Conservation (phyloP, 2,797 vertebrate genomes). For the Labroides dimidiatus region DNA sequence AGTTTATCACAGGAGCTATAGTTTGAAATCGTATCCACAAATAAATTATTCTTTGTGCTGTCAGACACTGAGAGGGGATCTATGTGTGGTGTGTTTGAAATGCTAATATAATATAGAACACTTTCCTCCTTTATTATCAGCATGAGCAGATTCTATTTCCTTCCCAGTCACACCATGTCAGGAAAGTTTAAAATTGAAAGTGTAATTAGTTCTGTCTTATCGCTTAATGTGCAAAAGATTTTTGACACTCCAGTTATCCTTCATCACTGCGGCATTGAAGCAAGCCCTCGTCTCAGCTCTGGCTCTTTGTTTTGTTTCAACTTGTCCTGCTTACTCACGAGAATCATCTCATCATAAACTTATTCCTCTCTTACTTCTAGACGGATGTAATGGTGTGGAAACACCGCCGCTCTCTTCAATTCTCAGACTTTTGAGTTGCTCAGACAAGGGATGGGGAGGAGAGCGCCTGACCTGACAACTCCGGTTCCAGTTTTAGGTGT, state of each 20-base stretch:
- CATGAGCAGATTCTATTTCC: constrained; percentile 24
- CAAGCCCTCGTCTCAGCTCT: constrained; percentile 26
- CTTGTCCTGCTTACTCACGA: constrained; percentile 56
- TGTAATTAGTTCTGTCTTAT: constrained; percentile 21
- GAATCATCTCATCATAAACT: constrained; percentile 53
- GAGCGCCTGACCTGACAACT: constrained; percentile 81
- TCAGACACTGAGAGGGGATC: constrained; percentile 36
- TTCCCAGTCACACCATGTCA: constrained; percentile 23
- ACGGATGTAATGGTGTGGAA: constrained; percentile 67
- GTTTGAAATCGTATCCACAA: constrained; percentile 35
- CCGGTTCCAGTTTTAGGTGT: constrained; percentile 83
- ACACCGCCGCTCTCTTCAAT: constrained; percentile 34
- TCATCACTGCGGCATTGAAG: constrained; percentile 43
- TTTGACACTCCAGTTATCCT: constrained; percentile 43
- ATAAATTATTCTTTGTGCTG: constrained; percentile 49
- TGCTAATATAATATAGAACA: constrained; percentile 49
- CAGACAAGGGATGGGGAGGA: constrained; percentile 80
- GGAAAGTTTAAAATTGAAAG: constrained; percentile 27
- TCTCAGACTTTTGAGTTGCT: constrained; percentile 54
- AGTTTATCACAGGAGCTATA: constrained; percentile 33
- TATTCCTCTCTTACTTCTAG: constrained; percentile 70
- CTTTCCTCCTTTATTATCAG: constrained; percentile 26
- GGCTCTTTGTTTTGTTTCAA: constrained; percentile 54
- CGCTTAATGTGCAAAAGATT: constrained; percentile 31
- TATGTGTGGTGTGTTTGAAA: constrained; percentile 45